A percentile compares a stretch with the other conserved stretches of the same genome.
These are phyloP conservation scores for Pipa parva DNA, from an alignment of 2,113 vertebrate genomes.

Conservation along the genomic window DNA sequence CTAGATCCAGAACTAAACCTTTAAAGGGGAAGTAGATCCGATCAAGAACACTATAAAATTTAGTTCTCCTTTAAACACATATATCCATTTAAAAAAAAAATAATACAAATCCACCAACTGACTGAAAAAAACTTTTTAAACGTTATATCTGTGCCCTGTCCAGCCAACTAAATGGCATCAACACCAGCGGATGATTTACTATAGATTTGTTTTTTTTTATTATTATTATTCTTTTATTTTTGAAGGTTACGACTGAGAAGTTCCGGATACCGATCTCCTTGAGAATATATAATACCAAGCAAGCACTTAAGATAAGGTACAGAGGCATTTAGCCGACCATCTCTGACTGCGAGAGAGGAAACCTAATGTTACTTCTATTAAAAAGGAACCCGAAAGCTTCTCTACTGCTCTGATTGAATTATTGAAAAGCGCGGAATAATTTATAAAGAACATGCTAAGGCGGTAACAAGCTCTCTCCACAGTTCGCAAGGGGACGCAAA, in stretches of 20 bases:
- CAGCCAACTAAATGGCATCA: slow-evolving; percentile 24
- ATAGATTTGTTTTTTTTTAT: slow-evolving; percentile 23
- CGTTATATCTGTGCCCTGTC: slow-evolving; percentile 14
- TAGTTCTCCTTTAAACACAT: no score
- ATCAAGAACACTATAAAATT: no score
- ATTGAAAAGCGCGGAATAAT: slow-evolving; percentile 40
- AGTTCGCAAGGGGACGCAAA: neutral
- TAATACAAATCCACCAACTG: no score
- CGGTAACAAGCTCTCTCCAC: slow-evolving; percentile 11
- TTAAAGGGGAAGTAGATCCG: no score
- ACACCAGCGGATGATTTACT: slow-evolving; percentile 33
- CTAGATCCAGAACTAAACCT: no score
- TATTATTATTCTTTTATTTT: no score
- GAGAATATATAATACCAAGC: slow-evolving; percentile 30
- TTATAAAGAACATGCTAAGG: slow-evolving; percentile 38
- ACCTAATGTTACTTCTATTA: slow-evolving; percentile 40
- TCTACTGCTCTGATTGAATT: slow-evolving; percentile 42
- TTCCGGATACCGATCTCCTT: slow-evolving; percentile 32
- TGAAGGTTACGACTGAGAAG: slow-evolving; percentile 12
- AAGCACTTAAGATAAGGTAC: slow-evolving; percentile 30
- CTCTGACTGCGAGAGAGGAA: slow-evolving; percentile 21
- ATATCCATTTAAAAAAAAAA: no score
- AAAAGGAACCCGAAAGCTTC: slow-evolving; percentile 33
- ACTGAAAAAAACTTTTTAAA: slow-evolving; percentile 1
- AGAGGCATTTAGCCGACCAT: slow-evolving; percentile 38